Evolutionary conservation across 2,888 invertebrate species (phyloP), one percentile per base, ranked within the genome.

Genomic region (Euspilapteryx auroguttella): DNA sequence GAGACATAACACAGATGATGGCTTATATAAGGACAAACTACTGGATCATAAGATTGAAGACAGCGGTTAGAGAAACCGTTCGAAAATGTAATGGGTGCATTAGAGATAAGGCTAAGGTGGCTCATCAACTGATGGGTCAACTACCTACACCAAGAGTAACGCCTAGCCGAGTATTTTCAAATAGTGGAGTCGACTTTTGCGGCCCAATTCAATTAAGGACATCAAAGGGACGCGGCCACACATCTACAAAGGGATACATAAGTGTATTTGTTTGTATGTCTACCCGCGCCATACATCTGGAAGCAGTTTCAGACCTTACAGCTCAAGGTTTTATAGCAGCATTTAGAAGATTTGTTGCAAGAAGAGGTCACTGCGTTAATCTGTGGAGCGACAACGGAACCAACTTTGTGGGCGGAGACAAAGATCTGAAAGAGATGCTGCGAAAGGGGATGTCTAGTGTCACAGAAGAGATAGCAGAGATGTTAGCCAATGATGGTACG

Each of bases 271-370:
- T 31, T 8, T 40, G 40, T 28, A n/a, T n/a, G n/a, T n/a, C n/a
- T n/a, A n/a, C n/a, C n/a, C n/a, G n/a, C n/a, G n/a, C n/a, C n/a
- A n/a, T 42, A 4, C 45, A 45, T 25, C 27, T 47, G 2, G 47
- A 48, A 22, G 27, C 36, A 2, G 47, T 45, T 2, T 32, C 32
- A 2, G 38, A 39, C 6, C 32, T 47, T 4, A 34, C 40, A 7
- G 32, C 44, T 2, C 35, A 40, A 28, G 37, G 34, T 2, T 34
- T 33, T 20, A 15, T 36, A 4, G 30, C 28, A 6, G 35, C 33
- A 21, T 33, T 35, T 14, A 21, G 29, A 9, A 12, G 33, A 3
- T 33, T 33, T 25, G 28, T 31, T 7, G 17, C 30, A n/a, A 11
- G 35, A 12, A 26, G 36, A 27, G 37, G 37, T 1, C 32, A 33